phyloP scores from a whole-genome alignment of 2,797 vertebrate species.

The Sebastes hubbsi region DNA sequence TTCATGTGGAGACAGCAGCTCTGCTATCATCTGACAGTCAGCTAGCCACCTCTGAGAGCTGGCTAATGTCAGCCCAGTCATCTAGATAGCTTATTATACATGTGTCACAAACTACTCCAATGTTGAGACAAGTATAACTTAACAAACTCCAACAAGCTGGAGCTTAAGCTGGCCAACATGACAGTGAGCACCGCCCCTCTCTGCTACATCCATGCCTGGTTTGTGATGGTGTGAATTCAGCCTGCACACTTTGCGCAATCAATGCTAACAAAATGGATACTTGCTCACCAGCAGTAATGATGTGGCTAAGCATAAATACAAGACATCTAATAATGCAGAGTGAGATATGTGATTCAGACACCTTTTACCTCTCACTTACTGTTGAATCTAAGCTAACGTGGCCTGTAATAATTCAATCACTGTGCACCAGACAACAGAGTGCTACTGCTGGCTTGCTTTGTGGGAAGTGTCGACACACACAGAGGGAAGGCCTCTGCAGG shows the following conservation, averaged over 20 bases:
- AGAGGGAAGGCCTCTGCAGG: neutral
- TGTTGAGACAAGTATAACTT: neutral
- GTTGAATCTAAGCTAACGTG: constrained; percentile 30
- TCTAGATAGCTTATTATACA: neutral
- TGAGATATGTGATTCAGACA: fast-evolving
- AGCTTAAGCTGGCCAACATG: neutral
- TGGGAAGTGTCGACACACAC: constrained; percentile 21
- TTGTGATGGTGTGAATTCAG: constrained; percentile 61
- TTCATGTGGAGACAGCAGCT: constrained; percentile 13
- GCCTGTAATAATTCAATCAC: constrained; percentile 57
- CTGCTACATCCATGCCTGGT: constrained; percentile 53
- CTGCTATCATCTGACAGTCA: constrained; percentile 1
- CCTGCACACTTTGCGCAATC: constrained; percentile 50
- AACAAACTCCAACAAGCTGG: neutral
- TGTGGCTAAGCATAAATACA: neutral
- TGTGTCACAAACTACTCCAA: neutral
- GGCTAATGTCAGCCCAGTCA: neutral
- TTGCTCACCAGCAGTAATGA: neutral
- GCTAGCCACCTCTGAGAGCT: neutral
- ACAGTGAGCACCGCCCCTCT: constrained; percentile 71
- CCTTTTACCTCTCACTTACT: neutral
- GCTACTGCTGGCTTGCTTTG: neutral
- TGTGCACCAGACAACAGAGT: constrained; percentile 27
- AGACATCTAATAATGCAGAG: neutral
- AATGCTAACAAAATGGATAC: constrained; percentile 42